Conservation (phyloP, 2,113 vertebrate species). For the Penelope pileata region DNA sequence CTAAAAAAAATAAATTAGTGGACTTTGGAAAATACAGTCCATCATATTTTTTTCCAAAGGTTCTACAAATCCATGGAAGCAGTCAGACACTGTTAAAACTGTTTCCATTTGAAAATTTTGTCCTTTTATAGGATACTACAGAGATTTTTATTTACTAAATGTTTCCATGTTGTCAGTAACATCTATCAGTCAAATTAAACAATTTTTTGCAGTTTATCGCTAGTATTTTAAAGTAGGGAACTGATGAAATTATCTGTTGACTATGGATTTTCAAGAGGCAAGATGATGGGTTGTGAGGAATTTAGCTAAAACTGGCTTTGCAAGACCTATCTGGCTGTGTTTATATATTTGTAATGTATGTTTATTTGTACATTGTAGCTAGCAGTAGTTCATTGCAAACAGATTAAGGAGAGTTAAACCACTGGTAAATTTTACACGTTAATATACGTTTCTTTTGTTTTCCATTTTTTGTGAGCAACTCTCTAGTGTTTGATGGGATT, state of each 20-base stretch:
- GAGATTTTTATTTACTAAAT: not conserved
- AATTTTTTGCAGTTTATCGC: not conserved
- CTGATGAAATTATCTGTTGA: not conserved
- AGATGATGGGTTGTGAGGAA: not conserved
- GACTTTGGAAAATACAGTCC: not conserved
- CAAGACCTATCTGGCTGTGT: not conserved
- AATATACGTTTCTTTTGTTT: not conserved
- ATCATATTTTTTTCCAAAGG: not conserved
- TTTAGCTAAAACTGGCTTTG: not conserved
- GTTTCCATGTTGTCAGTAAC: not conserved
- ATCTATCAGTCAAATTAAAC: not conserved
- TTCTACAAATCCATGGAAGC: not conserved
- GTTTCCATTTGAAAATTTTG: not conserved
- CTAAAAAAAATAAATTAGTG: too few species aligned
- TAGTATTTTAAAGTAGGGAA: not conserved
- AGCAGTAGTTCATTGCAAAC: not conserved
- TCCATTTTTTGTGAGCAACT: not conserved
- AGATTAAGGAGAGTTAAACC: not conserved
- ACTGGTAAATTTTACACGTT: not conserved
- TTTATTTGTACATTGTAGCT: not conserved
- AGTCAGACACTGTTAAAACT: not conserved
- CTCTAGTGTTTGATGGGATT: not conserved
- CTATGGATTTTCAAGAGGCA: not conserved
- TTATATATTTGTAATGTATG: not conserved
- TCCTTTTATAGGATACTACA: fast-evolving